These are phyloP conservation scores for Falco biarmicus DNA, from an alignment of 2,797 vertebrate genomes.

Conservation along the genomic window DNA sequence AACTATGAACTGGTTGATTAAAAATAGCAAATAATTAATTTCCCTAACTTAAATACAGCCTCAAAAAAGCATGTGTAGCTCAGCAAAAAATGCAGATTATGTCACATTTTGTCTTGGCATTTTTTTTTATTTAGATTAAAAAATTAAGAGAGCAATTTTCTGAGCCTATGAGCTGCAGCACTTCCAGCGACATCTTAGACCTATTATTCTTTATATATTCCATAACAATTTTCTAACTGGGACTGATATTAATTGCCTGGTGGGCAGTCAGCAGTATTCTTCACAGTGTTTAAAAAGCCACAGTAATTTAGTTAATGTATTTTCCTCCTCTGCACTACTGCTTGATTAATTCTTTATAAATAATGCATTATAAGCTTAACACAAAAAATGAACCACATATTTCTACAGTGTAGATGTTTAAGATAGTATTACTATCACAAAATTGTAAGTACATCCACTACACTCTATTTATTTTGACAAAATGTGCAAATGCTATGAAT, in stretches of 20 bases:
- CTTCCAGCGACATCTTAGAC: not conserved
- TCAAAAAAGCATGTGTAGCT: not conserved
- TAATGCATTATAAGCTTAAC: slow-evolving; percentile 35
- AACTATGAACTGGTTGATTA: not conserved
- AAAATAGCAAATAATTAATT: not conserved
- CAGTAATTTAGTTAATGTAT: slow-evolving; percentile 45
- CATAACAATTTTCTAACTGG: not conserved
- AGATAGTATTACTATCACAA: not conserved
- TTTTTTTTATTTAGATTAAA: not conserved
- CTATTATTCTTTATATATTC: not conserved
- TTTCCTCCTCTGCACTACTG: not conserved
- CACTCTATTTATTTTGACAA: not conserved
- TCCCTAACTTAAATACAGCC: not conserved
- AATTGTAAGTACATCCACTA: not conserved
- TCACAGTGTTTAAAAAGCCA: slow-evolving; percentile 30
- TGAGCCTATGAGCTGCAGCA: not conserved
- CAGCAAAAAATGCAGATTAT: not conserved
- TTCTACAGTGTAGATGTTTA: not conserved
- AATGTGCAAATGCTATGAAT: not conserved
- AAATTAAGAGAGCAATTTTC: not conserved
- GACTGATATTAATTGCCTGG: slow-evolving; percentile 16
- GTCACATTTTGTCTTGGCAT: not conserved
- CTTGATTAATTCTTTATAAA: slow-evolving; percentile 43
- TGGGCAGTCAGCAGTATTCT: not conserved
- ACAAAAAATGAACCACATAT: not conserved